Evolutionary conservation across 2,888 invertebrate species (phyloP).

Genomic region (Cyrtodaria siliqua): DNA sequence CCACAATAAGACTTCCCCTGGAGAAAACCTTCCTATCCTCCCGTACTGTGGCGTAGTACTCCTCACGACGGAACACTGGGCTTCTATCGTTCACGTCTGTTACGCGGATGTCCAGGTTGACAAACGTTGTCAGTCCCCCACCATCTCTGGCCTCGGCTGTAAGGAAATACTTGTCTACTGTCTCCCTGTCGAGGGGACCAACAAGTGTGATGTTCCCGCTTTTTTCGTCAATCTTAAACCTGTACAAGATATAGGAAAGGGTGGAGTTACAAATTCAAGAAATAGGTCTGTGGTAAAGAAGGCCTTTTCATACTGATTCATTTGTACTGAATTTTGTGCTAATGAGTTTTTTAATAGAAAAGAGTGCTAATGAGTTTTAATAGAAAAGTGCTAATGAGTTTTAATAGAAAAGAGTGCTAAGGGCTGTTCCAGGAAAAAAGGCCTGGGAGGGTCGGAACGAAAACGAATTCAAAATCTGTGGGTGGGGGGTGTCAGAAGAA

Average conservation of each 20-base stretch:
- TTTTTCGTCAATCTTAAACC: conserved; percentile 90
- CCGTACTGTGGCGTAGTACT: conserved; percentile 87
- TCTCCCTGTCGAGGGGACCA: conserved; percentile 91
- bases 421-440: no score
- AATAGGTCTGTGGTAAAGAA: no score
- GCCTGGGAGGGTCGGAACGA: no score
- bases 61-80: conserved; percentile 78
- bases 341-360: no score
- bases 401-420: no score
- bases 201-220: conserved; percentile 90
- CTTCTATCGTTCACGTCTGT: conserved; percentile 82
- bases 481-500: no score
- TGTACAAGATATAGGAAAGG: conserved; percentile 67
- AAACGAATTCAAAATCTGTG: no score
- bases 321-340: no score
- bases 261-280: no score
- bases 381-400: no score
- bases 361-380: no score
- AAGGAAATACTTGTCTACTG: conserved; percentile 92
- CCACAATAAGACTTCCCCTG: conserved; percentile 91
- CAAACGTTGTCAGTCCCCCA: conserved; percentile 88
- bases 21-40: conserved; percentile 92
- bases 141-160: conserved; percentile 94
- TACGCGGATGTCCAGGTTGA: conserved; percentile 79
- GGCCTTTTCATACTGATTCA: no score